Evolutionary conservation across 2,113 vertebrate genomes (phyloP), one percentile per base, ranked within the genome.

Genomic region (Hippocampus abdominalis): DNA sequence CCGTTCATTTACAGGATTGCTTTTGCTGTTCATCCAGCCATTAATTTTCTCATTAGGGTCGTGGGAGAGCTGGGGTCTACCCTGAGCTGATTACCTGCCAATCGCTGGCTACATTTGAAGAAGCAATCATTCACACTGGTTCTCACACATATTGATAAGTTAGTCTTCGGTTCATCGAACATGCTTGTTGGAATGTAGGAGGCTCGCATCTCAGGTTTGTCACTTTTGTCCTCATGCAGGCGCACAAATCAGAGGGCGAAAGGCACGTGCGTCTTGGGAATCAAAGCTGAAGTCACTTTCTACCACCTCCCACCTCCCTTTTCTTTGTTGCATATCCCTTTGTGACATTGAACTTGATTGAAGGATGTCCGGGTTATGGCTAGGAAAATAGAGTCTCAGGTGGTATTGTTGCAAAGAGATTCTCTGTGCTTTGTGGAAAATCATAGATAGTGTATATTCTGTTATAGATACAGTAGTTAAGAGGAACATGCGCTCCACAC

Each of bases 281-380:
- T 81, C 77, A 64, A 66, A 61, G 77, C 61, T 69, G 48, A 72
- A 80, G 54, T 66, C 73, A 64, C 53, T 9, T 51, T 51, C 15
- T 49, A 73, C 48, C 40, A 70, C 56, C 60, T 59, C 66, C 48
- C 7, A 4, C 8, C 20, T 73, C 69, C 69, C 67, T 49, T 73
- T 77, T 61, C 77, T 80, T 63, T 59, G 20, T 11, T 61, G 42
- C 18, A 80, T 68, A 66, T 80, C 76, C 72, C 66, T 80, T 72
- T 56, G 48, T 70, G 60, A 54, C 36, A 60, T 2, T 57, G 54
- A 57, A 51, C n/a, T 9, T 13, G 60, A 49, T 23, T 57, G 64
- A 69, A 56, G 64, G 65, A 69, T 56, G 70, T 70, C 36, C 39
- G 68, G 23, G 44, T 42, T 63, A 54, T 63, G 74, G 16, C 40